Base-by-base conservation (phyloP, 1,140 invertebrate genomes). In the Triops cancriformis region DNA sequence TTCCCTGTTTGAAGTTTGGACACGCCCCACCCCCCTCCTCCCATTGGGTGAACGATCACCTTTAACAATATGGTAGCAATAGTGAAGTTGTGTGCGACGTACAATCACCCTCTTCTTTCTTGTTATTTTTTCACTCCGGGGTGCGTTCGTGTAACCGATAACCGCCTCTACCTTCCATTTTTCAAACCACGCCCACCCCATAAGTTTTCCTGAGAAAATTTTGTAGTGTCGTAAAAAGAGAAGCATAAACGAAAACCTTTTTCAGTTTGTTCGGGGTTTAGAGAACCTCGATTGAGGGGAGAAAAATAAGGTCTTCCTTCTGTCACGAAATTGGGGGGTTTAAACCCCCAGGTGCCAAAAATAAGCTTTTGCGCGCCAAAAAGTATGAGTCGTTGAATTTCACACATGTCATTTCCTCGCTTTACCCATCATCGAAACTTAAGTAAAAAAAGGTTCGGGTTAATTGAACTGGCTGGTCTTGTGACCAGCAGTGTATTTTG, bases 21-120 rank as follows among this genome's bases (percentile, higher is more conserved):
- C 51, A 64, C 51, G 51, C 51, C 51, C 51, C n/a, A n/a, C n/a
- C n/a, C n/a, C n/a, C n/a, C n/a, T n/a, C n/a, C n/a, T n/a, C n/a
- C 51, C 31, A 2, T 64, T 64, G 14, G 51, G 23, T 64, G 51
- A 64, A 64, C 14, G 51, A 23, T 64, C 51, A 64, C 51, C 18
- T 64, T n/a, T 64, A 64, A 64, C 51, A 64, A 64, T 64, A 64
- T 64, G 51, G 51, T 64, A 64, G 51, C 51, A 64, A 64, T 64
- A 64, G 51, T 64, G 51, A 23, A 64, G 23, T 64, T 64, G n/a
- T 64, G 51, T 64, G 51, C 51, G 51, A 64, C 51, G 51, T 64
- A 64, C 51, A 64, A 64, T 64, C 51, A 64, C 51, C 51, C 51
- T 64, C 51, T 64, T 64, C 23, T 64, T 64, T 18, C 1, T 5